A percentile compares a stretch with the other conserved stretches of the same genome.
Conservation (phyloP, 2,888 invertebrate genomes). For the Osmoderma eremita region DNA sequence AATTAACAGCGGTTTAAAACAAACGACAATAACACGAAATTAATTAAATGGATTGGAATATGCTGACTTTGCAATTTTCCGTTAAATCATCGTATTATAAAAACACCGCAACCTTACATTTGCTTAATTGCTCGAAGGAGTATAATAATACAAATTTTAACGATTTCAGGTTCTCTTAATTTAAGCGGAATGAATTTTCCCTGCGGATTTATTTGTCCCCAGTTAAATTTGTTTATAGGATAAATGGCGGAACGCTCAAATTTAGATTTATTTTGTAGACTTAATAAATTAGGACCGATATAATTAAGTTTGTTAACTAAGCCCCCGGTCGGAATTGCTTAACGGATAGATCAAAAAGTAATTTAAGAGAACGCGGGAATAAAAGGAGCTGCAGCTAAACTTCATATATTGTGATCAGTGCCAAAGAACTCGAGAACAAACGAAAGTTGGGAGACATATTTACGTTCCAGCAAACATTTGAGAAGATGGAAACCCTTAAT, state of each 20-base stretch:
- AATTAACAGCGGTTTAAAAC: no score
- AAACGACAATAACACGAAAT: not conserved
- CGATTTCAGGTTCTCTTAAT: constrained; percentile 39
- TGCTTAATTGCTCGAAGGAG: constrained; percentile 45
- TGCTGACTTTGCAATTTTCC: not conserved
- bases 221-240: constrained; percentile 45
- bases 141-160: constrained; percentile 43
- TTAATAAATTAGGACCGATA: constrained; percentile 42
- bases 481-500: constrained; percentile 51
- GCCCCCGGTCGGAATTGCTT: constrained; percentile 22
- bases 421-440: constrained; percentile 52
- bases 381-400: constrained; percentile 47
- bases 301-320: constrained; percentile 47
- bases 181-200: constrained; percentile 38
- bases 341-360: constrained; percentile 43
- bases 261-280: constrained; percentile 45
- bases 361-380: constrained; percentile 34
- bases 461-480: constrained; percentile 52
- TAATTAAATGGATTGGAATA: constrained; percentile 26
- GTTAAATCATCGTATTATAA: constrained; percentile 7
- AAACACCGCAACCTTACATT: constrained; percentile 29
- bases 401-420: constrained; percentile 53
- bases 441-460: constrained; percentile 52
- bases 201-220: constrained; percentile 42
- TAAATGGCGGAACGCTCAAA: constrained; percentile 43